These are phyloP conservation scores for Tenthredo mesomela DNA, from an alignment of 2,888 invertebrate genomes.

Conservation along the genomic window DNA sequence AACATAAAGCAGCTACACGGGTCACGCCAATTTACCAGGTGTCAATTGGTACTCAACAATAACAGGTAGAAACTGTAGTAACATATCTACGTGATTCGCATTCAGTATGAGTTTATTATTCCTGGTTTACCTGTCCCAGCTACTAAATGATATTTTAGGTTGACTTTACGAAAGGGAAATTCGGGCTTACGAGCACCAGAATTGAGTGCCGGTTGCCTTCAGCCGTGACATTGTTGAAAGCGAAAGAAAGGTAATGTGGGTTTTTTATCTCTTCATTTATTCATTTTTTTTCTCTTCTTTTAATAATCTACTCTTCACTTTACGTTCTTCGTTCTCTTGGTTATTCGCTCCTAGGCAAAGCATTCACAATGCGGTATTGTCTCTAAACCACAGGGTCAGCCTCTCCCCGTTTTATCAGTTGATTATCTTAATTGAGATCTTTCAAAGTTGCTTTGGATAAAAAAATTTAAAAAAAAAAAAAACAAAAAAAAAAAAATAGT, in stretches of 20 bases:
- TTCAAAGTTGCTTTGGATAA: not conserved
- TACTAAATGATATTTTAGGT: conserved; percentile 26
- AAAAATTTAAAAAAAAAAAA: too few relatives aligned
- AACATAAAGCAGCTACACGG: not conserved
- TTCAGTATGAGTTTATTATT: conserved; percentile 15
- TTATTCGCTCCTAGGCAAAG: not conserved
- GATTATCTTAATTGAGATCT: conserved; percentile 32
- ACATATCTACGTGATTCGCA: conserved; percentile 41
- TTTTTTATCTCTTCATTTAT: not conserved
- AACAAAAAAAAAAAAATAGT: not conserved
- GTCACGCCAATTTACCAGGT: conserved; percentile 43
- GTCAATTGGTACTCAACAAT: conserved; percentile 10
- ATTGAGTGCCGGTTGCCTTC: conserved; percentile 13
- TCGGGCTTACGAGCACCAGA: conserved; percentile 36
- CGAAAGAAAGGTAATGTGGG: conserved; percentile 33
- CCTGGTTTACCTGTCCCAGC: not conserved
- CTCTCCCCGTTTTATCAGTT: conserved; percentile 19
- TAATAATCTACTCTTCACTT: conserved; percentile 3
- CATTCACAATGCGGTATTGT: conserved; percentile 34
- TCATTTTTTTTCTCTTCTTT: not conserved
- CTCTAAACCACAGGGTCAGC: conserved; percentile 38
- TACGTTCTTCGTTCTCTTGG: not conserved
- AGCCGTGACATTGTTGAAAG: conserved; percentile 43
- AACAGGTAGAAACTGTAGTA: conserved; percentile 33
- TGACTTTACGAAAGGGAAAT: conserved; percentile 47